Conservation (phyloP, 2,797 vertebrate species). For the Chelonia mydas region DNA sequence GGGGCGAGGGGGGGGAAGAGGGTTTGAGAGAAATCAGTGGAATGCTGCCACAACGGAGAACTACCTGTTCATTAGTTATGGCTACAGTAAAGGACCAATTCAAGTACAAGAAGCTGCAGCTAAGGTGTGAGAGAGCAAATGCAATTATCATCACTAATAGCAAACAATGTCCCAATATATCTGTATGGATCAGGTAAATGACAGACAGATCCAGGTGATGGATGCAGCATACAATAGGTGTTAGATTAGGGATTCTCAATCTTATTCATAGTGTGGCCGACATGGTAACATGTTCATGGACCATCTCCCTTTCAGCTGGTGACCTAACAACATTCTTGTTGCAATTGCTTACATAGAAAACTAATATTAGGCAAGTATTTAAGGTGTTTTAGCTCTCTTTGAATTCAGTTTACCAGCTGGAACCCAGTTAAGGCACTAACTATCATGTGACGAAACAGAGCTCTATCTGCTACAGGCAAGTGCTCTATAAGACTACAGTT, state of each 20-base stretch:
- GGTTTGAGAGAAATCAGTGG: not conserved
- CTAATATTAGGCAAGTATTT: not conserved
- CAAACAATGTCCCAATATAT: not conserved
- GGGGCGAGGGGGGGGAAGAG: accelerated
- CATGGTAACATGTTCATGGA: not conserved
- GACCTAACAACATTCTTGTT: not conserved
- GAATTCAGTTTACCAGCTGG: not conserved
- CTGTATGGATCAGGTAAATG: not conserved
- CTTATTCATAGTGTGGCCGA: not conserved
- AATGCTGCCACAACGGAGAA: accelerated
- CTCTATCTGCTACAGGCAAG: not conserved
- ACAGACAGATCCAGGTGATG: not conserved
- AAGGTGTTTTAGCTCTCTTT: not conserved
- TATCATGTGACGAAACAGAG: not conserved
- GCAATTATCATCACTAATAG: not conserved
- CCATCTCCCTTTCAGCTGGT: not conserved
- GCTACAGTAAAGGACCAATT: accelerated
- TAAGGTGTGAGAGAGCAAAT: not conserved
- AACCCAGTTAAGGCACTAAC: not conserved
- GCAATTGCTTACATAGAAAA: accelerated
- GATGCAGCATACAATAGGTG: not conserved
- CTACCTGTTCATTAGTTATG: not conserved
- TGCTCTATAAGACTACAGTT: not conserved
- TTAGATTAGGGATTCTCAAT: not conserved
- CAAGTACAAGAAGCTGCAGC: not conserved